Base-by-base conservation (phyloP, 2,888 invertebrate species). In the Aporophyla nigra region DNA sequence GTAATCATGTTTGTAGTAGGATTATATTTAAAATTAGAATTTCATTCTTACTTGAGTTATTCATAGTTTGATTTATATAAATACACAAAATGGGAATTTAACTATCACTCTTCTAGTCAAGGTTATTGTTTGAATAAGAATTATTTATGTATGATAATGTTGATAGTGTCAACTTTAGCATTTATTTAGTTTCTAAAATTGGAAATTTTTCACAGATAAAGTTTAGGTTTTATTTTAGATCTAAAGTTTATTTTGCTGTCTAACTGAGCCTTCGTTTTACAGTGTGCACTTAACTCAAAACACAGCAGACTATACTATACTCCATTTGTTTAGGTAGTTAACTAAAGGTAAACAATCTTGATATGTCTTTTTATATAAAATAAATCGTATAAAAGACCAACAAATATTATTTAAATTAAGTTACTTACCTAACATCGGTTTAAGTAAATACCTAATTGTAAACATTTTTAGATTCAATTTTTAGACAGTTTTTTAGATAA, bases 111-210 rank as follows among this genome's bases (percentile, higher is more conserved):
- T 77, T 67, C 40, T 74, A 71, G 65, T 74, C 75, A 77, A 80
- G 80, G 69, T 54, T 85, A 78, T 56, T 74, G 21, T 68, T 67
- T 84, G 71, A 74, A 78, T 78, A 61, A 76, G 54, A 78, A 85
- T 76, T 43, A 85, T 76, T 43, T 59, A 59, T 71, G 59, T 78
- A 53, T 74, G 69, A 71, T 61, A 74, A 76, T 68, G 62, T 74
- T 24, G 49, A 65, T 75, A 69, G 43, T 59, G 65, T 79, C 71
- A 84, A 76, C 84, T 79, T 75, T 76, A 61, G 69, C 74, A 86
- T 86, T 84, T 83, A 72, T 80, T 80, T 74, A 53, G 49, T 53
- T 19, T 33, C 43, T 71, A 51, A 81, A 69, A 80, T 71, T 71
- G 51, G 21, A 61, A 43, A 27, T 40, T 54, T 40, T 58, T 69